A percentile compares a stretch with the other conserved stretches of the same genome.
These are phyloP conservation scores for Phaethornis superciliosus DNA, from an alignment of 2,113 vertebrate genomes.

Conservation along the genomic window DNA sequence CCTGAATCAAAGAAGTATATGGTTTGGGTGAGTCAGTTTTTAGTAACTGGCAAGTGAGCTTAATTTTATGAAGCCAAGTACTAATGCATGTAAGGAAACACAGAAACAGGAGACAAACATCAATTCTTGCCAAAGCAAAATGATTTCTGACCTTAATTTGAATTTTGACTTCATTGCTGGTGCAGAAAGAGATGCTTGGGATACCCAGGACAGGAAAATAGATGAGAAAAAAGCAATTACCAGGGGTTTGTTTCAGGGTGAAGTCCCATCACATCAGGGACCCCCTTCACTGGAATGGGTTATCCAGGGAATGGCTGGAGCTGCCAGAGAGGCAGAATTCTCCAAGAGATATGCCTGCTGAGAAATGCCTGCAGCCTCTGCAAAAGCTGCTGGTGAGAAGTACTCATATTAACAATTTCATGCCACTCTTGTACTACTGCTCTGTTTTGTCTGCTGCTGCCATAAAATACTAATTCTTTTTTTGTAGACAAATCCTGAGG, in stretches of 20 bases:
- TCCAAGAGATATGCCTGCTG: not conserved
- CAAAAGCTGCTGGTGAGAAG: not conserved
- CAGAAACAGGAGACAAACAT: not conserved
- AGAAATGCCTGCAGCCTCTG: not conserved
- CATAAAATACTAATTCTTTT: not conserved
- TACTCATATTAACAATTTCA: not conserved
- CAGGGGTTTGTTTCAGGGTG: not conserved
- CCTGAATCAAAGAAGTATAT: not conserved
- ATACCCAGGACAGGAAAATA: not conserved
- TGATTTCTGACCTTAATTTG: not conserved
- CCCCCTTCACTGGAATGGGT: not conserved
- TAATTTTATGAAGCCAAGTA: not conserved
- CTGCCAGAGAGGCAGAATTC: not conserved
- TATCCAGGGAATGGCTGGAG: not conserved
- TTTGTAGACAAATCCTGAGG: not conserved
- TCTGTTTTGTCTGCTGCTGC: not conserved
- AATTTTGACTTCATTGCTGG: not conserved
- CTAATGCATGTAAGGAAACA: not conserved
- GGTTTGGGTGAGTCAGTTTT: not conserved
- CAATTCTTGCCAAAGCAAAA: not conserved
- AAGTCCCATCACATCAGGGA: not conserved
- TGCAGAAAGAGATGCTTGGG: not conserved
- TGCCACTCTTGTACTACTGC: not conserved
- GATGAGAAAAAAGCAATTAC: not conserved
- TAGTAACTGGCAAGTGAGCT: not conserved